These are phyloP conservation scores for Operophtera brumata DNA, from an alignment of 2,888 invertebrate genomes.

Conservation along the genomic window DNA sequence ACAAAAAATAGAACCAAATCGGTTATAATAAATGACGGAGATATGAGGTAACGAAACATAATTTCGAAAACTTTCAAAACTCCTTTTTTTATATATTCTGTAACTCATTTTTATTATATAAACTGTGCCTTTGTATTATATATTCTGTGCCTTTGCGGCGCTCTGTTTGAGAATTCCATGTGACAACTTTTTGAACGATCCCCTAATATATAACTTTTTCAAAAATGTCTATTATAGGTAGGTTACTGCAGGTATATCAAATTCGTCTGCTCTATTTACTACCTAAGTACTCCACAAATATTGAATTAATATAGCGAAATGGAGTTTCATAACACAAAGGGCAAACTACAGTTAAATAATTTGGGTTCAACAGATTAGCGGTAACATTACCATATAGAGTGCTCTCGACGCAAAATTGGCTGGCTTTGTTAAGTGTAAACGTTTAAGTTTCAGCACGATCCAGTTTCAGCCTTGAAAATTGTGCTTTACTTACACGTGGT, in stretches of 20 bases:
- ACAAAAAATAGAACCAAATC: too few relatives aligned
- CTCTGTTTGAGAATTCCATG: too few relatives aligned
- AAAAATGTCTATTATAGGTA: too few relatives aligned
- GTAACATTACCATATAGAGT: constrained; percentile 27
- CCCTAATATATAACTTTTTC: too few relatives aligned
- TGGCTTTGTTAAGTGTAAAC: constrained; percentile 17
- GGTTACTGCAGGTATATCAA: not conserved
- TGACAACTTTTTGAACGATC: too few relatives aligned
- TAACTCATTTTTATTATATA: too few relatives aligned
- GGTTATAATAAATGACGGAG: too few relatives aligned
- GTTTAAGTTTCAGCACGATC: constrained; percentile 8
- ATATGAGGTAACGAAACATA: too few relatives aligned
- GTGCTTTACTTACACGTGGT: not conserved
- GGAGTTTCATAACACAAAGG: constrained; percentile 3
- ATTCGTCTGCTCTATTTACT: not conserved
- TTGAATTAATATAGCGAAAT: constrained; percentile 3
- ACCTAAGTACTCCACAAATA: not conserved
- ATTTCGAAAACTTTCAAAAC: too few relatives aligned
- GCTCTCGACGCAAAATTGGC: constrained; percentile 11
- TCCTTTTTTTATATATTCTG: too few relatives aligned
- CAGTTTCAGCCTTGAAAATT: not conserved
- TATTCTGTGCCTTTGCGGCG: too few relatives aligned
- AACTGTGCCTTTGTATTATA: too few relatives aligned
- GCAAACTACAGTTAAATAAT: constrained; percentile 6
- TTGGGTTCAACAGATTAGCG: constrained; percentile 22